Evolutionary conservation across 2,888 invertebrate species (phyloP), one percentile per base, ranked within the genome.

Genomic region (Erebia ligea): DNA sequence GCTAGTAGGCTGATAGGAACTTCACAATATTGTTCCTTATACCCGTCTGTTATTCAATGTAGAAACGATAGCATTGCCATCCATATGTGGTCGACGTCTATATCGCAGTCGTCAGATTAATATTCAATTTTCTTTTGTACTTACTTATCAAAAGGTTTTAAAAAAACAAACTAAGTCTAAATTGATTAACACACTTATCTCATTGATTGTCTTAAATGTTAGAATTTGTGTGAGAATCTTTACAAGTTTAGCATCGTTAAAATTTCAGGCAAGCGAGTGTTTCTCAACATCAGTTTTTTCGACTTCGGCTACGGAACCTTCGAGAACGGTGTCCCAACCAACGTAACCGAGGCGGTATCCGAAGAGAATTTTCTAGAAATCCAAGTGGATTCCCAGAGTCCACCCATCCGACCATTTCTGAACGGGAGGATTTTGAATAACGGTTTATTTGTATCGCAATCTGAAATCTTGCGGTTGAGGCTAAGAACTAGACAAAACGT

Each of bases 281-380:
- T 96, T 94, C 88, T 97, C 59, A 95, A 96, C 86, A 96, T 97
- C 79, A 92, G 91, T 69, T 93, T 94, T 75, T 95, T 93, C 78
- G 94, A 95, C 76, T 90, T 95, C 64, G 92, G 93, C 15, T 90
- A 91, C 74, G 92, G 91, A 50, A 77, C 81, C 0, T 92, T 90
- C 76, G 79, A 84, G 17, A 90, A 91, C 62, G 90, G 93, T 1
- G 85, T 91, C 0, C 87, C 91, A 0, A 75, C 84, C 65, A 91
- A 90, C 77, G 80, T 85, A 1, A 82, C 88, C 0, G 86, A 84
- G 19, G 74, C 80, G 0, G 78, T 84, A 9, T 82, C 87, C 1
- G 86, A 88, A 21, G 90, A 90, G 9, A 91, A 88, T 17, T 95
- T 94, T 76, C 90, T 94, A 5, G 88, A 94, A 69, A 83, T 96